Conservation (phyloP, 2,888 invertebrate genomes). For the Chloromyia formosa region DNA sequence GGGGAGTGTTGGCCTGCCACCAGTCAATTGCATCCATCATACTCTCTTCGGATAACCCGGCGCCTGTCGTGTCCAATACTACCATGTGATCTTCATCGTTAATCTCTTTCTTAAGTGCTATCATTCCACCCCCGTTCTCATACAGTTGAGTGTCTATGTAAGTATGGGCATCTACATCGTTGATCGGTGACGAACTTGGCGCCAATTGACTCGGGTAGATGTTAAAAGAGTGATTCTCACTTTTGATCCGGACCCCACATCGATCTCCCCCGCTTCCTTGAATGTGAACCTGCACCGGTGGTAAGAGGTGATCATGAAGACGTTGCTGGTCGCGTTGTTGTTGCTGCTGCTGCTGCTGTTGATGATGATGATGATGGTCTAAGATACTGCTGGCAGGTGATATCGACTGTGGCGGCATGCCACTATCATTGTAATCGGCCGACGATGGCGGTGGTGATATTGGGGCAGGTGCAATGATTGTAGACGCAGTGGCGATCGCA, state of each 20-base stretch:
- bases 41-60: conserved; percentile 64
- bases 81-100: conserved; percentile 56
- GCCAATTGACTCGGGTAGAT: conserved; percentile 53
- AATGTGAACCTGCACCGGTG: conserved; percentile 44
- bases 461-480: conserved; percentile 48
- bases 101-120: conserved; percentile 50
- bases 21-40: conserved; percentile 68
- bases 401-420: conserved; percentile 40
- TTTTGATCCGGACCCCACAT: conserved; percentile 32
- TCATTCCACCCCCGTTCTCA: conserved; percentile 40
- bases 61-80: conserved; percentile 59
- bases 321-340: conserved; percentile 29
- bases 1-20: conserved; percentile 66
- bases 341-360: conserved; percentile 27
- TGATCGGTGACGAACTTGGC: conserved; percentile 47
- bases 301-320: conserved; percentile 48
- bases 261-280: conserved; percentile 24
- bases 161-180: conserved; percentile 37
- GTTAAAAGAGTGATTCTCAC: conserved; percentile 44
- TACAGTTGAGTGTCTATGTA: conserved; percentile 46
- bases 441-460: conserved; percentile 43
- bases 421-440: conserved; percentile 34
- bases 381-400: conserved; percentile 45
- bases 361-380: conserved; percentile 47
- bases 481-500: conserved; percentile 49